Conservation (phyloP, 2,888 invertebrate species). For the Lymantria monacha region DNA sequence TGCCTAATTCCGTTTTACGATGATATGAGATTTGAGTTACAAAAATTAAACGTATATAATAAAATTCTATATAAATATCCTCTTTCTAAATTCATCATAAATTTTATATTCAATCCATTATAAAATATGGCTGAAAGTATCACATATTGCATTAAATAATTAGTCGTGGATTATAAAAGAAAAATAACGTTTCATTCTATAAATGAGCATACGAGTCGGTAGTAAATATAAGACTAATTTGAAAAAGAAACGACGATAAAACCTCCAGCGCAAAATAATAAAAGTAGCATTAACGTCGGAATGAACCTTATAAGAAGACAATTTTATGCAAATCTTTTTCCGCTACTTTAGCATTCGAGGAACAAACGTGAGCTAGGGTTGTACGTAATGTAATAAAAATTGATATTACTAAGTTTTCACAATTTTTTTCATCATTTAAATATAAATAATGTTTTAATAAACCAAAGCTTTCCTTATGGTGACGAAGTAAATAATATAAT, state of each 20-base stretch:
- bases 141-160: not conserved
- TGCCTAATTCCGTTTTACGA: constrained; percentile 9
- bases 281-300: constrained; percentile 44
- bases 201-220: constrained; percentile 19
- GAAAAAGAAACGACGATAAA: constrained; percentile 30
- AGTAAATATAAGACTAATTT: constrained; percentile 32
- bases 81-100: not conserved
- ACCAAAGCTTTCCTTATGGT: too few relatives aligned
- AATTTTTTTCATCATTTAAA: not conserved
- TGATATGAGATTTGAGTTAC: constrained; percentile 2
- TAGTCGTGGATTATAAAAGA: not conserved
- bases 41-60: not conserved
- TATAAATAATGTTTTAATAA: not conserved
- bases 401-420: not conserved
- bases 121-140: not conserved
- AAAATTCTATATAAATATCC: not conserved
- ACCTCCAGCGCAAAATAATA: constrained; percentile 34
- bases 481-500: too few relatives aligned
- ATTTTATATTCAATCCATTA: not conserved
- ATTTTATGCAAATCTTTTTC: constrained; percentile 78
- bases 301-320: constrained; percentile 68
- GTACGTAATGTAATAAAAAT: constrained; percentile 34
- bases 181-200: constrained; percentile 11
- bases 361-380: constrained; percentile 46
- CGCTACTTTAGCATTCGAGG: constrained; percentile 71